Conservation (phyloP, 2,888 invertebrate species). For the Pyrrhosoma nymphula region DNA sequence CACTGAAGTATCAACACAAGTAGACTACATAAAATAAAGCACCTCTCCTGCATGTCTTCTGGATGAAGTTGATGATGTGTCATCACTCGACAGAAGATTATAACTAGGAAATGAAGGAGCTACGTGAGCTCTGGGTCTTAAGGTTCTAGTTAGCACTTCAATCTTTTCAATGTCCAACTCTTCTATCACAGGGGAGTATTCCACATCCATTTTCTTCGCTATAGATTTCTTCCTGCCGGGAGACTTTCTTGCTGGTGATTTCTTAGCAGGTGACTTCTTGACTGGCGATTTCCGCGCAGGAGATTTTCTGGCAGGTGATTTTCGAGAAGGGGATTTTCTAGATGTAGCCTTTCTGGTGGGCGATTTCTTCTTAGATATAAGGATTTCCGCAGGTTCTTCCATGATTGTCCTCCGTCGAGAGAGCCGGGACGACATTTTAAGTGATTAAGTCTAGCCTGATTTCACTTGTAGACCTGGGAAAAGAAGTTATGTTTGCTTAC, state of each 20-base stretch:
- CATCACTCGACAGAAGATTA: conserved; percentile 1
- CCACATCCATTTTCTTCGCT: background rate
- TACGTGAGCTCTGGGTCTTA: conserved; percentile 47
- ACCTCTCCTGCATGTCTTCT: background rate
- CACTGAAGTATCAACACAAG: background rate
- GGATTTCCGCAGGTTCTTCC: background rate
- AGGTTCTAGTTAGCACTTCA: conserved; percentile 28
- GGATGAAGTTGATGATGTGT: background rate
- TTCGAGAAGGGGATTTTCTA: conserved; percentile 69
- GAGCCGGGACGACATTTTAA: conserved; percentile 23
- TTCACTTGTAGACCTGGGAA: background rate
- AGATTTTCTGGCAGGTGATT: conserved; percentile 72
- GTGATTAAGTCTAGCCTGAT: too few species aligned
- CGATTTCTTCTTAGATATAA: background rate
- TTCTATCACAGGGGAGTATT: background rate
- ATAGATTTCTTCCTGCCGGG: background rate
- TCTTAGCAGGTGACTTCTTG: conserved; percentile 80
- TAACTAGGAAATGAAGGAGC: conserved; percentile 43
- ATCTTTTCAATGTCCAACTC: background rate
- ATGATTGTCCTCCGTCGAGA: conserved; percentile 43
- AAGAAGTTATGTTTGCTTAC: background rate
- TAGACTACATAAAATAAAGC: background rate
- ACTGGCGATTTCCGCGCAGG: conserved; percentile 80
- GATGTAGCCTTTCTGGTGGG: conserved; percentile 76
- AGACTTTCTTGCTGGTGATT: conserved; percentile 75